These are phyloP conservation scores for Tenthredo amoena DNA, from an alignment of 2,888 invertebrate genomes.

Conservation along the genomic window DNA sequence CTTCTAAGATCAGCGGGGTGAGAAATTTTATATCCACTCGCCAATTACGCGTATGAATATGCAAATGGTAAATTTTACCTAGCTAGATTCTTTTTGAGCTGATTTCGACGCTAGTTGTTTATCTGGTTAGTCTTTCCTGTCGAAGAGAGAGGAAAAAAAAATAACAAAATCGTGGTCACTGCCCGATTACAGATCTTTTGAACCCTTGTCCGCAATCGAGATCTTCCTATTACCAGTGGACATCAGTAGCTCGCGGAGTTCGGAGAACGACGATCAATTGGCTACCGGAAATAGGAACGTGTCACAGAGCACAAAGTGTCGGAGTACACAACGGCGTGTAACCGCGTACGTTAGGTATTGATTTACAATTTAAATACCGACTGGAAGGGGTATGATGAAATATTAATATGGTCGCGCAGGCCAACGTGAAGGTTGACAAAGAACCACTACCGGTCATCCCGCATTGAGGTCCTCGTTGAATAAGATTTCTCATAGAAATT, in stretches of 20 bases:
- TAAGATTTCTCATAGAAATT: neutral
- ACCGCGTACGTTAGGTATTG: conserved; percentile 47
- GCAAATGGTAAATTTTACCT: neutral
- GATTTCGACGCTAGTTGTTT: neutral
- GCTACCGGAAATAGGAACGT: conserved; percentile 19
- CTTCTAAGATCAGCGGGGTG: neutral
- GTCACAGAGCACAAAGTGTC: conserved; percentile 44
- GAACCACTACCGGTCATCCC: conserved; percentile 37
- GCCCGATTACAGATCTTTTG: neutral
- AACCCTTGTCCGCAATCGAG: neutral
- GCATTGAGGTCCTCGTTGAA: neutral
- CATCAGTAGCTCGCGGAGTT: neutral
- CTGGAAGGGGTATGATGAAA: conserved; percentile 43
- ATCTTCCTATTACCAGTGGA: neutral
- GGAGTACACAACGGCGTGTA: conserved; percentile 48
- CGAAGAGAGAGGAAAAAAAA: neutral
- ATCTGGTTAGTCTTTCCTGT: neutral
- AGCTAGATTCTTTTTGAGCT: neutral
- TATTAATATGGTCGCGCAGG: conserved; percentile 40
- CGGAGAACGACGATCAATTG: conserved; percentile 39
- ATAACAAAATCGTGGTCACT: neutral
- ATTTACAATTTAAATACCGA: conserved; percentile 49
- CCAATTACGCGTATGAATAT: neutral
- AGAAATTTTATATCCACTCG: neutral
- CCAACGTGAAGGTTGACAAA: conserved; percentile 10